Percentiles rank a stretch among this genome's conserved stretches.
These are phyloP conservation scores for Magallana angulata DNA, from an alignment of 1,140 invertebrate genomes.

Conservation along the genomic window DNA sequence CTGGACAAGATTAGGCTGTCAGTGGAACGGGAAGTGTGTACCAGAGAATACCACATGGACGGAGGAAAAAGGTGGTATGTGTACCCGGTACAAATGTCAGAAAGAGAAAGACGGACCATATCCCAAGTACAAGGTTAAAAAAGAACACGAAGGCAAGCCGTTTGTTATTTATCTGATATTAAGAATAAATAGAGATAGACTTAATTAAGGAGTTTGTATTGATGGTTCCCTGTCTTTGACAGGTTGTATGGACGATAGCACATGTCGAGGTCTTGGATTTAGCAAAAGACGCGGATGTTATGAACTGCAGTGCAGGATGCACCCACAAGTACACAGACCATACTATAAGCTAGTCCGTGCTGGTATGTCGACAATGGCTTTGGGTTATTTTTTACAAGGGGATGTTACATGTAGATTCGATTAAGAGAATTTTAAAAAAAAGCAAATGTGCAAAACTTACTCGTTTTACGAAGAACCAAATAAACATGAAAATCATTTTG, in stretches of 20 bases:
- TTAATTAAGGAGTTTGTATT: no score
- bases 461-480: no score
- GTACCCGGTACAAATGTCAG: not conserved
- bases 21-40: not conserved
- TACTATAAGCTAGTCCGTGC: slow-evolving; percentile 19
- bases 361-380: not conserved
- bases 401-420: no score
- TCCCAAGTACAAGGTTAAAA: slow-evolving; percentile 12
- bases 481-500: no score
- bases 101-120: not conserved
- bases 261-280: slow-evolving; percentile 11
- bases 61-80: not conserved
- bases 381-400: no score
- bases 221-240: not conserved
- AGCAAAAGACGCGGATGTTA: slow-evolving; percentile 20
- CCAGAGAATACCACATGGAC: slow-evolving; percentile 4
- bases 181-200: no score
- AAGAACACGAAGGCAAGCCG: not conserved
- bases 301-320: not conserved
- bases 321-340: not conserved
- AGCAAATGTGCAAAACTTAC: no score
- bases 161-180: no score
- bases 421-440: no score
- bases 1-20: slow-evolving; percentile 3
- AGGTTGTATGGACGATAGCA: not conserved